phyloP scores from a whole-genome alignment of 2,797 vertebrate genomes.

The Pangasius djambal region DNA sequence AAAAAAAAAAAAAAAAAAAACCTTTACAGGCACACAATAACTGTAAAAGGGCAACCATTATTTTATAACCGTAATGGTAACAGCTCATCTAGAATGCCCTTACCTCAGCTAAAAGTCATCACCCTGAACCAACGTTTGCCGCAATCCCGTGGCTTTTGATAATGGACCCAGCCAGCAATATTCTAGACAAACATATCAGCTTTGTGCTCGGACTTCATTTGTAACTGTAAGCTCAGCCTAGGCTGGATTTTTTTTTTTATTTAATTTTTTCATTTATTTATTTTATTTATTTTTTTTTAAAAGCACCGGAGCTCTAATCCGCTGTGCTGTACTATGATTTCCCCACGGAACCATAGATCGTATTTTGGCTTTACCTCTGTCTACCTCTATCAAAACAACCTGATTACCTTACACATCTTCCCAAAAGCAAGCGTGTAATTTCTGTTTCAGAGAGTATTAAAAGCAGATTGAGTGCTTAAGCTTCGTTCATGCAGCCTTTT shows the following conservation, averaged over 20 bases:
- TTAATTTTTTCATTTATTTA: not conserved
- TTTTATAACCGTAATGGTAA: constrained; percentile 30
- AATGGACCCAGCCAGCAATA: constrained; percentile 11
- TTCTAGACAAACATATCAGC: constrained; percentile 19
- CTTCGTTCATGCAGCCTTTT: constrained; percentile 13
- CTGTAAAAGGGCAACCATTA: constrained; percentile 31
- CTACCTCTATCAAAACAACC: constrained; percentile 48
- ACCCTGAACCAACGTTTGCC: not conserved
- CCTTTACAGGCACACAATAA: constrained; percentile 10
- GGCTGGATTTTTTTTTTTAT: not conserved
- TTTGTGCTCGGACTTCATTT: constrained; percentile 19
- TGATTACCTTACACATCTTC: constrained; percentile 43
- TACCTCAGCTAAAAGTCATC: constrained; percentile 36
- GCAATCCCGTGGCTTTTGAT: constrained; percentile 4
- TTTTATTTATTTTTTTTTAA: not conserved
- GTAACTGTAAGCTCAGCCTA: constrained; percentile 17
- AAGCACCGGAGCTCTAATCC: constrained; percentile 14
- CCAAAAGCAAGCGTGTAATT: constrained; percentile 12
- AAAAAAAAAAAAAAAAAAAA: constrained; percentile 1
- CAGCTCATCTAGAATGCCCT: constrained; percentile 31
- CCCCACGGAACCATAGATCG: constrained; percentile 38
- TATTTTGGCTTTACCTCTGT: constrained; percentile 40
- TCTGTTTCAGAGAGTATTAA: constrained; percentile 27
- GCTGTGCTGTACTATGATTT: constrained; percentile 38
- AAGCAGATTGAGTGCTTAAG: constrained; percentile 28